These are phyloP conservation scores for Melieria picta DNA, from an alignment of 2,888 invertebrate genomes.

Conservation along the genomic window DNA sequence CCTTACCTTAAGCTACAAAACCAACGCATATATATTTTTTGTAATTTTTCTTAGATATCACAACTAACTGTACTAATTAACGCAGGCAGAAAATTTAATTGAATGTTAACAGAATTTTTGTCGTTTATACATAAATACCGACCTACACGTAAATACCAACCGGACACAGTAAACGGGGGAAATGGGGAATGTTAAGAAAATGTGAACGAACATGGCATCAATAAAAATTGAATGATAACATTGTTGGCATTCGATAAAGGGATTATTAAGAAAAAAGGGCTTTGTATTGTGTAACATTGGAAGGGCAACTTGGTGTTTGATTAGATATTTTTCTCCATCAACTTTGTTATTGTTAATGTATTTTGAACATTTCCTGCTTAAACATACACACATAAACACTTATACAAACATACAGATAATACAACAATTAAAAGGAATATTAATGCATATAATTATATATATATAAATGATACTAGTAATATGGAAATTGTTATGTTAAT, in stretches of 20 bases:
- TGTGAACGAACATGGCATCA: too few species aligned
- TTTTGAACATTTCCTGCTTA: slow-evolving; percentile 15
- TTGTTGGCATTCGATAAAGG: too few species aligned
- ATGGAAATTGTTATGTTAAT: slow-evolving; percentile 18
- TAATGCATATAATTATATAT: too few species aligned
- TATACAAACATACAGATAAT: slow-evolving; percentile 7
- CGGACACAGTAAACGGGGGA: not conserved
- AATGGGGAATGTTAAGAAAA: too few species aligned
- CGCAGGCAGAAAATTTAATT: not conserved
- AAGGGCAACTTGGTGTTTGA: too few species aligned
- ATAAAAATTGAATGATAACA: too few species aligned
- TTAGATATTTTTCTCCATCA: too few species aligned
- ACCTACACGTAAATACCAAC: not conserved
- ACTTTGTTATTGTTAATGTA: not conserved
- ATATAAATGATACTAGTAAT: not conserved
- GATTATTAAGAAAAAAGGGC: too few species aligned
- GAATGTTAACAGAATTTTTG: slow-evolving; percentile 3
- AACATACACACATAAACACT: slow-evolving; percentile 5
- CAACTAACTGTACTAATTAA: not conserved
- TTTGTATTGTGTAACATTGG: too few species aligned
- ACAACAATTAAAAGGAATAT: too few species aligned
- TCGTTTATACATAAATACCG: not conserved
- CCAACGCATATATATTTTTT: not conserved
- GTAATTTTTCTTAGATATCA: not conserved
- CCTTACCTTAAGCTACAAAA: not conserved